Evolutionary conservation across 2,888 invertebrate species (phyloP).

Genomic region (Charanyca ferruginea): DNA sequence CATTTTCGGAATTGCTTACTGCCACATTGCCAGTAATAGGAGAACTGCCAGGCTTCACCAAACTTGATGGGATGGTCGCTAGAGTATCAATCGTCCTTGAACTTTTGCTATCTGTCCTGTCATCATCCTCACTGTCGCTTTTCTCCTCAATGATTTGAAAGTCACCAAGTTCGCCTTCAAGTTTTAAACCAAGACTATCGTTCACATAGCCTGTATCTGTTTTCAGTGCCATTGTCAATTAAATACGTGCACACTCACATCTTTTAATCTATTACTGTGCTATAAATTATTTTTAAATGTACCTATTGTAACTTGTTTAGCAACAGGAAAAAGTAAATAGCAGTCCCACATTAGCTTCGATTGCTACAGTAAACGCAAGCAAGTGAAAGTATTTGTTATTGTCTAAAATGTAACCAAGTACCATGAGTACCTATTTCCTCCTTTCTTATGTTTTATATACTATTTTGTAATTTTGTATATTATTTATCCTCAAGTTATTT

Average conservation of each 20-base stretch:
- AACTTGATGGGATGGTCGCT: slow-evolving; percentile 69
- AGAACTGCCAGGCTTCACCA: slow-evolving; percentile 69
- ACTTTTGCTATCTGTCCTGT: slow-evolving; percentile 58
- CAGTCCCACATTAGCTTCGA: slow-evolving; percentile 32
- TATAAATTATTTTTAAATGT: not conserved
- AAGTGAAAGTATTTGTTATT: slow-evolving; percentile 19
- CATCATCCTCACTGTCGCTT: slow-evolving; percentile 75
- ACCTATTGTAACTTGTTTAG: slow-evolving; percentile 16
- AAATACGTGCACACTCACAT: slow-evolving; percentile 39
- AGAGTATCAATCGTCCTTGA: slow-evolving; percentile 65
- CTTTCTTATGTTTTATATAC: too few species aligned
- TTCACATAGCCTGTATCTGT: slow-evolving; percentile 58
- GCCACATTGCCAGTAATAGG: slow-evolving; percentile 91
- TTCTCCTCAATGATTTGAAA: slow-evolving; percentile 79
- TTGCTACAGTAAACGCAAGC: not conserved
- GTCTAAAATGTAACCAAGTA: not conserved
- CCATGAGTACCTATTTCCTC: not conserved
- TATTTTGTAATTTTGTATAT: not conserved
- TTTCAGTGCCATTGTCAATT: slow-evolving; percentile 72
- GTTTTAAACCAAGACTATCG: slow-evolving; percentile 73
- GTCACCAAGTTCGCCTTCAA: slow-evolving; percentile 80
- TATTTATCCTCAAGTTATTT: slow-evolving; percentile 7
- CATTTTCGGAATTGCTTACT: slow-evolving; percentile 93
- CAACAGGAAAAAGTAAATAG: slow-evolving; percentile 28
- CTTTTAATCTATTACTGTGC: slow-evolving; percentile 10